Percentiles rank a stretch among this genome's conserved stretches.
phyloP scores from a whole-genome alignment of 2,888 invertebrate genomes.

The Diadegma fenestrale region DNA sequence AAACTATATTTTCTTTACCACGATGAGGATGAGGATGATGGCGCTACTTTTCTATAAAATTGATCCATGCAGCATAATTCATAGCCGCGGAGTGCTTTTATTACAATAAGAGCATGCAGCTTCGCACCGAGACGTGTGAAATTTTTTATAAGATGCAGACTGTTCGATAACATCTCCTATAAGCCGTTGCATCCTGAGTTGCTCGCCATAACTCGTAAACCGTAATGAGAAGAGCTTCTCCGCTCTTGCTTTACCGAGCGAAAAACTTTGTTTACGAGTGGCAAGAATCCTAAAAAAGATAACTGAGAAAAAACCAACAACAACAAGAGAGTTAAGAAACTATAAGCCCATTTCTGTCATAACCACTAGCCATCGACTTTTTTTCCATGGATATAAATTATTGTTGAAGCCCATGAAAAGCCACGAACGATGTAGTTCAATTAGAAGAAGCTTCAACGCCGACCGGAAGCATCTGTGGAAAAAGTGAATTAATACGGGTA shows the following conservation, averaged over 20 bases:
- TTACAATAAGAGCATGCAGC: not conserved
- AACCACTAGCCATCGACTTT: not conserved
- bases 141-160: slow-evolving; percentile 31
- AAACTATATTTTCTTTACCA: not conserved
- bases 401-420: slow-evolving; percentile 13
- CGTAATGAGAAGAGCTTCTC: slow-evolving; percentile 38
- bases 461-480: not conserved
- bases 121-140: not conserved
- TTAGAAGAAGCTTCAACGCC: slow-evolving; percentile 28
- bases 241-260: slow-evolving; percentile 8
- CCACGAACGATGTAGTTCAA: slow-evolving; percentile 49
- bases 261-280: slow-evolving; percentile 58
- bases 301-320: slow-evolving; percentile 17
- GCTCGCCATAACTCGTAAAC: slow-evolving; percentile 48
- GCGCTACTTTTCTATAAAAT: not conserved
- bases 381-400: slow-evolving; percentile 18
- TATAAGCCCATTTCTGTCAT: slow-evolving; percentile 7
- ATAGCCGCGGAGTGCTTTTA: slow-evolving; percentile 7
- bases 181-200: slow-evolving; percentile 23
- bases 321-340: not conserved
- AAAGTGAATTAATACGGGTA: not conserved
- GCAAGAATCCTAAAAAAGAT: not conserved
- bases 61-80: slow-evolving; percentile 1
- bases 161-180: not conserved
- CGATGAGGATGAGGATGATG: not conserved